phyloP scores from a whole-genome alignment of 1,140 invertebrate species.

The Heliothis subflexa region DNA sequence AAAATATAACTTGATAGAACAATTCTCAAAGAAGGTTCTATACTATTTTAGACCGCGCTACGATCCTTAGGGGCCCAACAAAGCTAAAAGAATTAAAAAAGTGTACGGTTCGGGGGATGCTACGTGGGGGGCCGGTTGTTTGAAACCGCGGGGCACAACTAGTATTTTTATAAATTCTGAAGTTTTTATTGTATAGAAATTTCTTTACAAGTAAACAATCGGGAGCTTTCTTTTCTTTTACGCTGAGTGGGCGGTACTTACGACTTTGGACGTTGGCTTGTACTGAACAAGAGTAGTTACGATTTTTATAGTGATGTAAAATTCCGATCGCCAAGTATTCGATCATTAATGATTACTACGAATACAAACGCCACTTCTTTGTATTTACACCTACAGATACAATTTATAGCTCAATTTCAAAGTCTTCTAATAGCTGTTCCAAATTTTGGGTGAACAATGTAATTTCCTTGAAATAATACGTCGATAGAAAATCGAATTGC shows the following conservation, averaged over 20 bases:
- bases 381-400: constrained; percentile 12
- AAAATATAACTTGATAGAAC: no score
- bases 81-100: not conserved
- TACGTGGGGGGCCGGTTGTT: no score
- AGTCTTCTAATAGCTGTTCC: constrained; percentile 1
- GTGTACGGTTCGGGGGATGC: not conserved
- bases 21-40: no score
- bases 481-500: constrained; percentile 39
- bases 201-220: constrained; percentile 1
- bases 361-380: no score
- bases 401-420: constrained; percentile 19
- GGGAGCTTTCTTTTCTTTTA: constrained; percentile 8
- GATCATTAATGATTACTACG: no score
- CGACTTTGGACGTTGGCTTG: not conserved
- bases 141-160: no score
- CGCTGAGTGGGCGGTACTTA: not conserved
- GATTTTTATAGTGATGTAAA: not conserved
- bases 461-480: constrained; percentile 25
- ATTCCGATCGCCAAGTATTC: not conserved
- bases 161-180: no score
- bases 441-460: constrained; percentile 18
- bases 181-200: not conserved
- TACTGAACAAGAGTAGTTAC: not conserved
- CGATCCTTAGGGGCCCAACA: not conserved
- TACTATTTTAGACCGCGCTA: no score